Base-by-base conservation (phyloP, 1,140 invertebrate genomes). In the Zaprionus taronus region DNA sequence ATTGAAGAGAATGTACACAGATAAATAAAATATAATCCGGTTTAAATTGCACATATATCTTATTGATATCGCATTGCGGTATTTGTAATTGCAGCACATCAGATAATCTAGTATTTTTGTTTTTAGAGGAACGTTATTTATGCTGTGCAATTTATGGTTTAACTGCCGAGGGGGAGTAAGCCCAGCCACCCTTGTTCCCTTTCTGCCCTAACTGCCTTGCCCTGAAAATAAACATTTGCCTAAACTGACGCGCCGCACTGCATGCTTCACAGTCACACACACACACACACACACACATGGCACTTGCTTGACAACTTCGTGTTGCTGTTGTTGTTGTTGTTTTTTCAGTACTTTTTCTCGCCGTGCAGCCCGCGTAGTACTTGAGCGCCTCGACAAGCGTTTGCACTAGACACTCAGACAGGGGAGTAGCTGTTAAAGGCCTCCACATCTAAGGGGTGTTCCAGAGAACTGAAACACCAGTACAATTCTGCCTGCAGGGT, bases 341-440 rank as follows among this genome's bases (percentile, higher is more conserved):
- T 26, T 49, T 41, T 5, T 26, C 5, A 22, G 11, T 38, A 38
- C 11, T 28, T 41, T 65, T 76, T 51, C 41, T 56, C 65, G 55
- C 47, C 17, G 31, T 62, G 61, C 49, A 67, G 38, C 47, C 73
- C 51, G 63, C 57, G 80, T 79, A 83, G 82, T 79, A 79, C 80
- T 83, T 60, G 61, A 82, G 68, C 74, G 82, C 41, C 61, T 65
- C 55, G 68, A 80, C 76, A 71, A 79, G 81, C 76, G 70, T 73
- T 85, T 77, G 62, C 62, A 62, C 64, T 67, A 63, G 55, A 66
- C 78, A 66, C 67, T 17, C 44, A 47, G 51, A 67, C 38, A 41
- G 57, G 57, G 67, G 22, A 41, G 47, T n/a, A 20, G n/a, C 57
- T 41, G 38, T n/a, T 31, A 61, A 56, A 63, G 57, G 58, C 28